Evolutionary conservation across 1,140 invertebrate species (phyloP).

Genomic region (Papilio aristodemus): DNA sequence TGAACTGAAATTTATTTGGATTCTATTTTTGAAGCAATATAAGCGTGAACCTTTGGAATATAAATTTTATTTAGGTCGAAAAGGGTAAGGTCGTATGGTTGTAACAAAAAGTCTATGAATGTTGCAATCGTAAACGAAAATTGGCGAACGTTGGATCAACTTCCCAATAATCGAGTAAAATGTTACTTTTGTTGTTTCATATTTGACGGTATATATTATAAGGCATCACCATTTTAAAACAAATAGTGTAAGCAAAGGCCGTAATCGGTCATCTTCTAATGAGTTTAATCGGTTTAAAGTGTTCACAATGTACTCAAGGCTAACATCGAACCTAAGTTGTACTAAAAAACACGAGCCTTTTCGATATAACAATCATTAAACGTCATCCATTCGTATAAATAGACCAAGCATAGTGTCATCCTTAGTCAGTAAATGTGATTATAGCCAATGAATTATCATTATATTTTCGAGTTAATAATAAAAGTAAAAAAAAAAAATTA

Average conservation of each 20-base stretch:
- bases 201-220: background rate
- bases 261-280: too few relatives aligned
- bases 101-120: slow-evolving; percentile 9
- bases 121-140: slow-evolving; percentile 13
- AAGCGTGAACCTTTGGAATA: slow-evolving; percentile 14
- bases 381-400: too few relatives aligned
- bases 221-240: background rate
- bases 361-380: too few relatives aligned
- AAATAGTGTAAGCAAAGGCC: background rate
- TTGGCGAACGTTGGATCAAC: background rate
- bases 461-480: too few relatives aligned
- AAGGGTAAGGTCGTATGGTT: slow-evolving; percentile 13
- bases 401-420: too few relatives aligned
- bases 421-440: background rate
- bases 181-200: slow-evolving; percentile 1
- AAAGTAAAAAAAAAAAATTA: background rate
- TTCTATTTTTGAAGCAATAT: slow-evolving; percentile 7
- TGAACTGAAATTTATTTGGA: background rate
- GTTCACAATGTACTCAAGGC: too few relatives aligned
- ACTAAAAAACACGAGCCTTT: too few relatives aligned
- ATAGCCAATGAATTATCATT: too few relatives aligned
- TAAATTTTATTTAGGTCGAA: slow-evolving; percentile 20
- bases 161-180: background rate
- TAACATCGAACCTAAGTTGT: too few relatives aligned
- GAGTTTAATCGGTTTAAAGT: too few relatives aligned